Conservation (phyloP, 2,888 invertebrate species). For the Cetonia aurata region DNA sequence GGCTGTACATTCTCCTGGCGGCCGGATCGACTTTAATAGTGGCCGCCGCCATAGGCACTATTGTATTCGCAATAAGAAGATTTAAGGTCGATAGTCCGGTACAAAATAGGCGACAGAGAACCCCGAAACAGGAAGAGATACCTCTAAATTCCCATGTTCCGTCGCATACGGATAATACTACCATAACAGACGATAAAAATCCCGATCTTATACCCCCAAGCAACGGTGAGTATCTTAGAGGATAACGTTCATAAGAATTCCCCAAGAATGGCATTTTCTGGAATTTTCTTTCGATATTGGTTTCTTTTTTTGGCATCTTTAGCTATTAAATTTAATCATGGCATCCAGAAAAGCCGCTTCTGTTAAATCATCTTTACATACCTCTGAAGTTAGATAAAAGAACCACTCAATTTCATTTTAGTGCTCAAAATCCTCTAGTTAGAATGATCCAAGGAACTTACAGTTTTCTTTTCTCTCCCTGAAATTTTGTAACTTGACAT, state of each 20-base stretch:
- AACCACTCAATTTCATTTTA: too few species aligned
- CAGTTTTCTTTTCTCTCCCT: too few species aligned
- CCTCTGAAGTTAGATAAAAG: too few species aligned
- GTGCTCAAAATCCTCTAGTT: too few species aligned
- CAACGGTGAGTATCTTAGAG: slow-evolving; percentile 60
- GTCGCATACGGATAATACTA: slow-evolving; percentile 59
- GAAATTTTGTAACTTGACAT: too few species aligned
- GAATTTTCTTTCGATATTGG: background rate
- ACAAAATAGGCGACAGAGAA: slow-evolving; percentile 60
- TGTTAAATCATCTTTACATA: too few species aligned
- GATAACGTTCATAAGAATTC: background rate
- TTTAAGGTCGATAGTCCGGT: slow-evolving; percentile 64
- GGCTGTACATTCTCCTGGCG: slow-evolving; percentile 64
- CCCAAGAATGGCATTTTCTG: background rate
- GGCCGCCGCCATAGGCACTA: slow-evolving; percentile 63
- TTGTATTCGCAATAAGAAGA: slow-evolving; percentile 62
- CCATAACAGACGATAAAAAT: slow-evolving; percentile 64
- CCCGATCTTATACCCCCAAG: slow-evolving; percentile 66
- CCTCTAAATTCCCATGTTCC: slow-evolving; percentile 62
- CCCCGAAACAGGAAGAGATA: slow-evolving; percentile 60
- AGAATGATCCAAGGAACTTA: too few species aligned
- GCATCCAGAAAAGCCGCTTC: too few species aligned
- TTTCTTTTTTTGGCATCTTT: background rate
- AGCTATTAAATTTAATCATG: background rate
- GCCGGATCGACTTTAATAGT: slow-evolving; percentile 65